Evolutionary conservation across 2,113 vertebrate genomes (phyloP), one percentile per base, ranked within the genome.

Genomic region (Lathamus discolor): DNA sequence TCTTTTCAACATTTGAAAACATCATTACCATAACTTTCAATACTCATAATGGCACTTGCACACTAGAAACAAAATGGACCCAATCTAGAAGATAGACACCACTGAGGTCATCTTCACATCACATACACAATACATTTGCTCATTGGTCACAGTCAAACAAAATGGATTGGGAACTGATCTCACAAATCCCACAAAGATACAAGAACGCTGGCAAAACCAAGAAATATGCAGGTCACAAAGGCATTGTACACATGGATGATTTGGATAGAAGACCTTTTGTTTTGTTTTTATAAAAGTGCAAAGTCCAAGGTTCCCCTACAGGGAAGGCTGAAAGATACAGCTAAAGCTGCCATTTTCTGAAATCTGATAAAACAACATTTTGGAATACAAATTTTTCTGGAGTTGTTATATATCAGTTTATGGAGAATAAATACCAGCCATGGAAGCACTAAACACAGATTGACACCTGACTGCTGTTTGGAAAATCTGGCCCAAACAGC

Each of bases 1-100:
- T 70, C 17, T 86, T 90, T 77, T 51, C 62, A 88, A 43, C 14
- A 66, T 68, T 46, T 64, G 70, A 81, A 88, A 95, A 85, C 41
- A 72, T 94, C 41, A 83, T 52, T 39, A 78, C 49, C 7, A 9
- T 76, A 24, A 87, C 66, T 82, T 41, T 92, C 91, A 82, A n/a
- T 62, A 83, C 28, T 93, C 43, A 23, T 27, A 86, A 95, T 74
- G 75, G 92, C 95, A 96, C 95, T 96, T 94, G 39, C 57, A 91
- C 69, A 69, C 59, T 46, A 74, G 59, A 55, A 95, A 94, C 54
- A 78, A 85, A 85, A 90, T 11, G 33, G 23, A 91, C 41, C 41
- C 75, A 43, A 10, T 79, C 44, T 52, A 24, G 17, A 95, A 77
- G 28, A 92, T 0, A 49, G 52, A 88, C 46, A 69, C 19, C 67